Evolutionary conservation across 2,113 vertebrate species (phyloP), one percentile per base, ranked within the genome.

Genomic region (Forbesichthys agassizii): DNA sequence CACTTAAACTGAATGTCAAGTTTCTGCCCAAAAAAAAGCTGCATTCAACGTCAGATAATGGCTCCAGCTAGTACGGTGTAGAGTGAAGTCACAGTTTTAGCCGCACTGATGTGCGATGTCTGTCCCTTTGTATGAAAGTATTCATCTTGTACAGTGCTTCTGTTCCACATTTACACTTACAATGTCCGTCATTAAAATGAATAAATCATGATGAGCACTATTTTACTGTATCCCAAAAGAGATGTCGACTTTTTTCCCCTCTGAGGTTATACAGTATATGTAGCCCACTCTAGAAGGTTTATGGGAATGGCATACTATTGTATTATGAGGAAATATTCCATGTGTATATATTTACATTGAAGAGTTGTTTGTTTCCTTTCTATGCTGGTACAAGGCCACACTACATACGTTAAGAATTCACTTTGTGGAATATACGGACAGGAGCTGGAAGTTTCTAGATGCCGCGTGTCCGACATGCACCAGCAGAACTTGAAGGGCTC

Each of bases 1-100:
- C 86, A 92, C 87, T 88, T 92, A 89, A 89, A 84, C 82, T 73
- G 83, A 87, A 91, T 86, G 86, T 90, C 84, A 90, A 82, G 80
- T 87, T 89, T 88, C 85, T 79, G 80, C 84, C 82, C 52, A 83
- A 84, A 89, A 89, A 90, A 65, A 77, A 84, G 61, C 27, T 27
- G 72, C 70, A 18, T 75, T 69, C 82, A 74, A 77, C 64, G 83
- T 71, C 48, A 71, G 82, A 75, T 81, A n/a, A 59, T 49, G 56
- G 63, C 74, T 76, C 66, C 68, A 86, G 74, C 66, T 57, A n/a
- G 33, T 33, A 46, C 1, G 48, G 8, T 74, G 81, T 75, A 16
- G 42, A 61, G 64, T 81, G 73, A 60, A 61, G 75, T 78, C 69
- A 80, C 9, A 42, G 48, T 82, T 59, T 69, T 75, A 42, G 7